phyloP scores from a whole-genome alignment of 2,888 invertebrate species.

The Hypercompe scribonia region DNA sequence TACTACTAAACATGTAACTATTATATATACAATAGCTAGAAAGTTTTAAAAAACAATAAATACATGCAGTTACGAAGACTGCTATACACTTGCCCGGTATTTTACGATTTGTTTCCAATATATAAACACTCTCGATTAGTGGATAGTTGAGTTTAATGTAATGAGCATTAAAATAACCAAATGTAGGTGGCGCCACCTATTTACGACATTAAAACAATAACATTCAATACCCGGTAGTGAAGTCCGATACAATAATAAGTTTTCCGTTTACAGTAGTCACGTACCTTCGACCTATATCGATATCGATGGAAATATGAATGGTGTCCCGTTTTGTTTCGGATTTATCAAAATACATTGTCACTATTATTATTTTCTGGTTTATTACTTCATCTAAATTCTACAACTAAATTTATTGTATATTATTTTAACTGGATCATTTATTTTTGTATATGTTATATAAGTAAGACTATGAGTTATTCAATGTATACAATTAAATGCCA shows the following conservation, averaged over 20 bases:
- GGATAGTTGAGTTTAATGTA: constrained; percentile 4
- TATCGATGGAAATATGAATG: constrained; percentile 13
- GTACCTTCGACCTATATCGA: constrained; percentile 40
- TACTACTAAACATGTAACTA: too few relatives aligned
- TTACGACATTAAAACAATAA: constrained; percentile 65
- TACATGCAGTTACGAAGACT: too few relatives aligned
- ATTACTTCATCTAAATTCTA: too few relatives aligned
- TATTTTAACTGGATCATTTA: too few relatives aligned
- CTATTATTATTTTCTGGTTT: too few relatives aligned
- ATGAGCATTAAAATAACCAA: constrained; percentile 25
- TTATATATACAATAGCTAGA: too few relatives aligned
- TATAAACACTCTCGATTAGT: not conserved
- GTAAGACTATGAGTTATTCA: too few relatives aligned
- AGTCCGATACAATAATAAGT: constrained; percentile 50
- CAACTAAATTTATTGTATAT: not conserved
- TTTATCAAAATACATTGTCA: not conserved
- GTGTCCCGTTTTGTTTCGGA: not conserved
- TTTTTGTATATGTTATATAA: too few relatives aligned
- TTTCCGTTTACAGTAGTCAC: constrained; percentile 43
- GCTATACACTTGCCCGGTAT: not conserved
- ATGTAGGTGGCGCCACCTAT: constrained; percentile 49
- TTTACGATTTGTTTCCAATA: not conserved
- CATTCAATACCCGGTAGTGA: constrained; percentile 59
- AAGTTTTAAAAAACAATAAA: too few relatives aligned
- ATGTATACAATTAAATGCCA: too few relatives aligned